Evolutionary conservation across 2,888 invertebrate species (phyloP).

Genomic region (Agyllia agylla): DNA sequence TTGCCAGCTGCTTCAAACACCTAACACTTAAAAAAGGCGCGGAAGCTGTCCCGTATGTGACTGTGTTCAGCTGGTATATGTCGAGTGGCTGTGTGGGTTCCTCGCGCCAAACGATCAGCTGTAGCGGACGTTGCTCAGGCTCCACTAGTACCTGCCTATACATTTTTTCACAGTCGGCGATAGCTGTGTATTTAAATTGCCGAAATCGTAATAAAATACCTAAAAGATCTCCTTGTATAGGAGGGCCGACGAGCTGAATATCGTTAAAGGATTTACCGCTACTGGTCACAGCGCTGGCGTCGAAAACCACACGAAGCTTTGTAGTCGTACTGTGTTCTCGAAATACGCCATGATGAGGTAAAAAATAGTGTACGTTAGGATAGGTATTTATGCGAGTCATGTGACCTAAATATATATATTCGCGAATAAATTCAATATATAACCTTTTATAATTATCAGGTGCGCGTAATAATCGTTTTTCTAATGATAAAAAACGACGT

Average conservation of each 20-base stretch:
- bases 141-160: neutral
- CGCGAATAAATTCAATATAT: neutral
- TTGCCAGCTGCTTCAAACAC: no score
- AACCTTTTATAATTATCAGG: neutral
- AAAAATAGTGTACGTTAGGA: neutral
- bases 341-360: slow-evolving; percentile 77
- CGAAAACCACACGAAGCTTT: no score
- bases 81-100: no score
- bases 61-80: no score
- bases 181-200: neutral
- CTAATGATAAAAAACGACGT: neutral
- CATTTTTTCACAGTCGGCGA: neutral
- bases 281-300: slow-evolving; percentile 64
- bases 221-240: neutral
- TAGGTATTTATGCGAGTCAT: neutral
- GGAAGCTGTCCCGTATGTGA: no score
- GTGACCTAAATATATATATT: neutral
- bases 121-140: no score
- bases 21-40: no score
- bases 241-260: neutral
- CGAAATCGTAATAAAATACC: neutral
- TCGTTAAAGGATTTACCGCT: neutral
- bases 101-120: no score
- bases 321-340: slow-evolving; percentile 69
- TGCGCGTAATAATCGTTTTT: neutral